A percentile compares a stretch with the other conserved stretches of the same genome.
phyloP scores from a whole-genome alignment of 2,888 invertebrate species.

The Apoda limacodes region DNA sequence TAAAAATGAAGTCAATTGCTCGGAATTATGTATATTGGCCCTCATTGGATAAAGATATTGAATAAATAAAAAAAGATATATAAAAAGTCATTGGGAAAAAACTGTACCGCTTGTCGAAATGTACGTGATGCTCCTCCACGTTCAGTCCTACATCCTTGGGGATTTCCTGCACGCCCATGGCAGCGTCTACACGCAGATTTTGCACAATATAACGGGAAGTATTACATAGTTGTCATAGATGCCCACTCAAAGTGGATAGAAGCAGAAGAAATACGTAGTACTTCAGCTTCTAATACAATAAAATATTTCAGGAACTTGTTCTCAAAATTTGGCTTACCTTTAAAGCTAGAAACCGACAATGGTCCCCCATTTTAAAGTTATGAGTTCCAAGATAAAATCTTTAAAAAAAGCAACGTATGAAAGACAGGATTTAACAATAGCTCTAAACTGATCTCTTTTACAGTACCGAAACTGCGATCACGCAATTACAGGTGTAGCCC shows the following conservation, averaged over 20 bases:
- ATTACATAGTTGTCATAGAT: constrained; percentile 20
- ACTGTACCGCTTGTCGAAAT: constrained; percentile 18
- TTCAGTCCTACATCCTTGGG: constrained; percentile 17
- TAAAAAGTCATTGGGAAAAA: constrained; percentile 7
- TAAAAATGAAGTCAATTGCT: constrained; percentile 20
- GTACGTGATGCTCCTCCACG: constrained; percentile 20
- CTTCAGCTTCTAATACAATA: constrained; percentile 6
- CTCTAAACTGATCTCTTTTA: constrained; percentile 6
- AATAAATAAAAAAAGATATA: constrained; percentile 13
- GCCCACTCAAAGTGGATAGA: constrained; percentile 22
- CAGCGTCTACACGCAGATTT: constrained; percentile 19
- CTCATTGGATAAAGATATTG: constrained; percentile 18
- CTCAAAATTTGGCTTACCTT: constrained; percentile 20
- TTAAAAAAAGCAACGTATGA: no score
- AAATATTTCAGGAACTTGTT: constrained; percentile 12
- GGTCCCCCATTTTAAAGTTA: constrained; percentile 21
- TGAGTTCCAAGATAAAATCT: constrained; percentile 13
- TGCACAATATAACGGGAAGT: constrained; percentile 13
- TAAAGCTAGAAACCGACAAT: constrained; percentile 20
- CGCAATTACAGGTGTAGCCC: constrained; percentile 15
- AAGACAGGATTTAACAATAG: constrained; percentile 5
- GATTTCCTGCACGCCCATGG: constrained; percentile 18
- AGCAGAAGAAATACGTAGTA: constrained; percentile 11
- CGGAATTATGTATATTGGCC: constrained; percentile 21
- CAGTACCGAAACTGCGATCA: constrained; percentile 13